Evolutionary conservation across 2,888 invertebrate genomes (phyloP).

Genomic region (Drosophila algonquin): DNA sequence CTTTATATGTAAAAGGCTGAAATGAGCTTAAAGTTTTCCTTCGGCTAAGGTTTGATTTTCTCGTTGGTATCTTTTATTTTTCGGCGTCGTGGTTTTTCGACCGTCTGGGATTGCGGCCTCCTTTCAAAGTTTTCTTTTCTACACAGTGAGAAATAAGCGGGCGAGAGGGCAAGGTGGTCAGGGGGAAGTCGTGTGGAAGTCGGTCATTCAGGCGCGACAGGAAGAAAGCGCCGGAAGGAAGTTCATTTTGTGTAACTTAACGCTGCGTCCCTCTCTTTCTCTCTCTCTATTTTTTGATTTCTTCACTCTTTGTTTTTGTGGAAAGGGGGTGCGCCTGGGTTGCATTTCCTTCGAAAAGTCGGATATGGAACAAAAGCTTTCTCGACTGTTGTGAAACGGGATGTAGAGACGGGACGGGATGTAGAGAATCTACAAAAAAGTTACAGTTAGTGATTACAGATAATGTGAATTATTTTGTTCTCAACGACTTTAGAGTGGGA

Average conservation of each 20-base stretch:
- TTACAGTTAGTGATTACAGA: not conserved
- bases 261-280: conserved; percentile 53
- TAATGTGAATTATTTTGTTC: not conserved
- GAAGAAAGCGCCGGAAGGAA: conserved; percentile 65
- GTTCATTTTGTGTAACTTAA: conserved; percentile 78
- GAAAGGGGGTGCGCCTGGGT: conserved; percentile 46
- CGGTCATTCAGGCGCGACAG: conserved; percentile 54
- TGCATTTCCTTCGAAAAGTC: conserved; percentile 22
- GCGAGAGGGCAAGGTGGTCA: not conserved
- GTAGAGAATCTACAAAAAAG: not conserved
- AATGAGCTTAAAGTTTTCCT: conserved; percentile 67
- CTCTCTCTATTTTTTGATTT: not conserved
- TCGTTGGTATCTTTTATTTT: conserved; percentile 37
- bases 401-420: not conserved
- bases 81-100: conserved; percentile 35
- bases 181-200: conserved; percentile 27
- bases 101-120: conserved; percentile 35
- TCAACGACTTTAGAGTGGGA: not conserved
- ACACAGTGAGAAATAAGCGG: conserved; percentile 17
- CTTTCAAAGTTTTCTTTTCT: conserved; percentile 31
- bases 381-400: not conserved
- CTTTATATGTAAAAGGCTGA: conserved; percentile 52
- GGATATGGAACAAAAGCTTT: conserved; percentile 20
- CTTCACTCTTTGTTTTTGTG: not conserved
- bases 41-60: conserved; percentile 7